Evolutionary conservation across 2,888 invertebrate genomes (phyloP).

Genomic region (Drosophila mimetica): DNA sequence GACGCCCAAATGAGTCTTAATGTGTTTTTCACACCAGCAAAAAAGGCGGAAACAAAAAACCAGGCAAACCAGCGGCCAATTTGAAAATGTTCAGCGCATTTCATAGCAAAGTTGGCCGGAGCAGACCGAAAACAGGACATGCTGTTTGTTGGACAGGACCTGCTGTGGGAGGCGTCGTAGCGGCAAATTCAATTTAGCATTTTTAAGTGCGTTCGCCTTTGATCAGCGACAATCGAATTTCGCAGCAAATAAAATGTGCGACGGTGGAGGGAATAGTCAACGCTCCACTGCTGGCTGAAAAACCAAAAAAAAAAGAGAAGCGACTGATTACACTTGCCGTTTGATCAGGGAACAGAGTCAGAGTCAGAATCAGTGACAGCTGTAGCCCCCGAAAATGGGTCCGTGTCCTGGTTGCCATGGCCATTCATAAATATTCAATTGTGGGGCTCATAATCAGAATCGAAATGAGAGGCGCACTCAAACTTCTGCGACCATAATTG

Average conservation of each 20-base stretch:
- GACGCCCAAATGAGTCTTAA: slow-evolving; percentile 77
- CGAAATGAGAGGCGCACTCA: slow-evolving; percentile 36
- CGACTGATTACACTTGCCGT: slow-evolving; percentile 76
- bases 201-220: slow-evolving; percentile 84
- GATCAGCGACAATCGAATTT: slow-evolving; percentile 84
- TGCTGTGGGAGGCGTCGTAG: slow-evolving; percentile 71
- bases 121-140: slow-evolving; percentile 25
- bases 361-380: slow-evolving; percentile 36
- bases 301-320: slow-evolving; percentile 7
- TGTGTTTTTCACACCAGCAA: slow-evolving; percentile 67
- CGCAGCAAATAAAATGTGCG: slow-evolving; percentile 78
- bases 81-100: slow-evolving; percentile 46
- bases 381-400: slow-evolving; percentile 31
- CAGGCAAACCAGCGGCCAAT: slow-evolving; percentile 23
- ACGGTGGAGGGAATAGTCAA: slow-evolving; percentile 23
- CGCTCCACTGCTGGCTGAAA: slow-evolving; percentile 7
- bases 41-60: slow-evolving; percentile 20
- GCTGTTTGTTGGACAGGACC: slow-evolving; percentile 7
- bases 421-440: slow-evolving; percentile 76
- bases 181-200: slow-evolving; percentile 83
- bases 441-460: slow-evolving; percentile 36
- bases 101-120: slow-evolving; percentile 45
- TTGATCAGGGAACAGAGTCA: slow-evolving; percentile 57
- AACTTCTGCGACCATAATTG: slow-evolving; percentile 76
- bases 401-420: slow-evolving; percentile 20